A percentile compares a stretch with the other conserved stretches of the same genome.
Evolutionary conservation across 2,888 invertebrate species (phyloP).

Genomic region (Pristionchus entomophagus): DNA sequence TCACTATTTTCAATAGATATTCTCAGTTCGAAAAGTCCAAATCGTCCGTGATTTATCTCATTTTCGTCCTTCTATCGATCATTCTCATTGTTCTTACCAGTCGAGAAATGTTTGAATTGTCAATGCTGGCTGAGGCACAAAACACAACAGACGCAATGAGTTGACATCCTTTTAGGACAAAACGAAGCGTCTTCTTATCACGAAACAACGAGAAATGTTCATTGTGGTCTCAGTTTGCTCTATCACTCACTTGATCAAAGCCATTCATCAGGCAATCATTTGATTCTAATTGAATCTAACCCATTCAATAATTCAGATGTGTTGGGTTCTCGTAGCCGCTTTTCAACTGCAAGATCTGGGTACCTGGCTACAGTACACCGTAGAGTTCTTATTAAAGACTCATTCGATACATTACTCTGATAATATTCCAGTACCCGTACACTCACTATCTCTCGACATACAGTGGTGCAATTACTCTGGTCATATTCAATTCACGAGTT

Average conservation of each 20-base stretch:
- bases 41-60: neutral
- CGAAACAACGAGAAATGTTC: too few species aligned
- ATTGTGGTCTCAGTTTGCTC: neutral
- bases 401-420: too few species aligned
- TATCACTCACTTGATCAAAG: neutral
- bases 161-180: conserved; percentile 4
- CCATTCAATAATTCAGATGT: neutral
- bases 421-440: neutral
- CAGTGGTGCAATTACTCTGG: neutral
- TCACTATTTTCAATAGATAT: neutral
- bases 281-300: too few species aligned
- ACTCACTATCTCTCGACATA: neutral
- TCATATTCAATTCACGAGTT: too few species aligned
- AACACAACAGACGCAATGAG: too few species aligned
- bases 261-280: neutral
- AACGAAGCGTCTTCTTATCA: neutral
- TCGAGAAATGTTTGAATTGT: neutral
- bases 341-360: too few species aligned
- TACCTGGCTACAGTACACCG: too few species aligned
- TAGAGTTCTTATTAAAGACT: too few species aligned
- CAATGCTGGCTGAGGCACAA: neutral
- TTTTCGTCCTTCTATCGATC: neutral
- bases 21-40: neutral
- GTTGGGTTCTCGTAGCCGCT: neutral
- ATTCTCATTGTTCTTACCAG: neutral